A percentile compares a stretch with the other conserved stretches of the same genome.
Conservation (phyloP, 2,113 vertebrate genomes). For the Nymphicus hollandicus region DNA sequence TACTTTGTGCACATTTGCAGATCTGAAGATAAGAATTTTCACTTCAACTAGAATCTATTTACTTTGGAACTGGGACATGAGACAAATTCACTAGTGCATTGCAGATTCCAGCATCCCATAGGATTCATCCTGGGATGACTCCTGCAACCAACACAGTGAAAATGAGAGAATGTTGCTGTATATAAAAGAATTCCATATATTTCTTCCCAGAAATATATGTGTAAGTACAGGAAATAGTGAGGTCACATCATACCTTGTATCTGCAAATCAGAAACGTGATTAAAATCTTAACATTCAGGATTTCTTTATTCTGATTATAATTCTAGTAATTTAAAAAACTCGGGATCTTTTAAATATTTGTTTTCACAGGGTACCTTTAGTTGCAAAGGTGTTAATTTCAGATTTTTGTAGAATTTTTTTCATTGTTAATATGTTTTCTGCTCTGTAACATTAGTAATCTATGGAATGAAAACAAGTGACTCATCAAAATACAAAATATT, state of each 20-base stretch:
- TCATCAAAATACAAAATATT: conserved; percentile 7
- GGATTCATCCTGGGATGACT: neutral
- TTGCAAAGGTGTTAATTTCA: neutral
- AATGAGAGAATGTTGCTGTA: neutral
- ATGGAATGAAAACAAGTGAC: neutral
- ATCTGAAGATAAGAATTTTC: neutral
- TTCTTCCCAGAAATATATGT: neutral
- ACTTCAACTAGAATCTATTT: neutral
- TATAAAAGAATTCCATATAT: neutral
- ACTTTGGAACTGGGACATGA: neutral
- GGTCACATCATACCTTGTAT: neutral
- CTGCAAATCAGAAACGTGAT: neutral
- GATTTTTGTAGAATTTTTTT: neutral
- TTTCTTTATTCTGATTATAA: neutral
- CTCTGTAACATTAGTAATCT: neutral
- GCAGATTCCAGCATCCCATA: neutral
- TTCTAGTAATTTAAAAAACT: neutral
- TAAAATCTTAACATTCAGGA: neutral
- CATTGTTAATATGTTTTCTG: neutral
- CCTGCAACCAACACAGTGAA: neutral
- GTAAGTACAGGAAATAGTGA: neutral
- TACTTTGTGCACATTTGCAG: neutral
- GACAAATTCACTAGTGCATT: neutral
- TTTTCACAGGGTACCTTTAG: neutral
- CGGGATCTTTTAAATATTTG: rapidly evolving